Conservation (phyloP, 1,140 invertebrate species). For the Geopemphigus sp. region DNA sequence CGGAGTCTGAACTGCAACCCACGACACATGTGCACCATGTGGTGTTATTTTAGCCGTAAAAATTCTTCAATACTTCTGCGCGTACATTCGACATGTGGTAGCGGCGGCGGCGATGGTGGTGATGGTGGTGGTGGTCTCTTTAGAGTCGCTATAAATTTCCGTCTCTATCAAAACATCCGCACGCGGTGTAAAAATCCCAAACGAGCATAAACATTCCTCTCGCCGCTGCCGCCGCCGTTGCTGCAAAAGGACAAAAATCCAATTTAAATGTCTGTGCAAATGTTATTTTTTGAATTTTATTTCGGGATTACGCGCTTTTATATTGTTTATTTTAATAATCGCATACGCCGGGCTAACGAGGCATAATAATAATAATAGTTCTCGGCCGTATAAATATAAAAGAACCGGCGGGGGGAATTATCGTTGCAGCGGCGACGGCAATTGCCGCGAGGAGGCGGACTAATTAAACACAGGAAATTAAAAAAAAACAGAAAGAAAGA, state of each 20-base stretch:
- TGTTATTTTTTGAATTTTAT: constrained; percentile 34
- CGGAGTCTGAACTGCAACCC: not conserved
- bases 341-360: constrained; percentile 40
- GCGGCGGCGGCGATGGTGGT: no score
- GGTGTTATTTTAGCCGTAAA: constrained; percentile 47
- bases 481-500: constrained; percentile 42
- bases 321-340: constrained; percentile 49
- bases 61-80: constrained; percentile 38
- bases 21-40: constrained; percentile 45
- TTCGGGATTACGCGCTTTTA: constrained; percentile 40
- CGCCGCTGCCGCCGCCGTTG: no score
- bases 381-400: constrained; percentile 39
- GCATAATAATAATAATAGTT: constrained; percentile 45
- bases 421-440: not conserved
- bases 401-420: constrained; percentile 34
- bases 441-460: constrained; percentile 39
- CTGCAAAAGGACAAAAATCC: constrained; percentile 7
- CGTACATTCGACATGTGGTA: constrained; percentile 32
- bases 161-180: constrained; percentile 37
- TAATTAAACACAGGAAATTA: constrained; percentile 49
- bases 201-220: constrained; percentile 16
- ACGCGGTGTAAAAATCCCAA: constrained; percentile 19
- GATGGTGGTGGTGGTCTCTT: constrained; percentile 20
- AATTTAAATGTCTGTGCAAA: constrained; percentile 46
- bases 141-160: constrained; percentile 24